Evolutionary conservation across 53 echinoderm and acorn worm genomes (phyloP).

Genomic region (Paelopatides confundens): DNA sequence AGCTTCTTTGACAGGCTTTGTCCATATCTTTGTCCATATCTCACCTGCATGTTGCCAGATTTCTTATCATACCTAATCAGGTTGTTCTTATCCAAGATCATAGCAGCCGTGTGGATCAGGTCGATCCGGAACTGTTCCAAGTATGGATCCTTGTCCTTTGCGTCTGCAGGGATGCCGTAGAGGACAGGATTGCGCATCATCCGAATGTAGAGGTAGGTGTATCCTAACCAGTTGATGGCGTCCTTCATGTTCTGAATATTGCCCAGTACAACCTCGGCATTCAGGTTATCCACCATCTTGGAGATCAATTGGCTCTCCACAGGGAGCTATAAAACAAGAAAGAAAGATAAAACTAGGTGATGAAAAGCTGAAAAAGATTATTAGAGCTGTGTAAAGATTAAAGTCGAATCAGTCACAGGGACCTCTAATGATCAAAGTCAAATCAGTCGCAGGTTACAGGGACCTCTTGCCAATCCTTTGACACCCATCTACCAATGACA

Average conservation of each 20-base stretch:
- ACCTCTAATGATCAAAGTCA: too few species aligned
- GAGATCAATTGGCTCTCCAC: constrained; percentile 94
- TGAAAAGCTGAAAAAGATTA: not conserved
- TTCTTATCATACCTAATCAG: constrained; percentile 94
- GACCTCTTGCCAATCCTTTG: too few species aligned
- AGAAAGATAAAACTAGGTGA: not conserved
- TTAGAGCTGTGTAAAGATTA: not conserved
- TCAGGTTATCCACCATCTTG: constrained; percentile 91
- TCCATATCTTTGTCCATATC: too few species aligned
- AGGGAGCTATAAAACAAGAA: constrained; percentile 67
- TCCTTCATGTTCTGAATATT: constrained; percentile 95
- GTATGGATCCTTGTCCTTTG: constrained; percentile 90
- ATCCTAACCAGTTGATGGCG: constrained; percentile 95
- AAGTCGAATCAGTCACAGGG: too few species aligned
- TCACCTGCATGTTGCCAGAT: constrained; percentile 96
- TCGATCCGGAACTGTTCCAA: constrained; percentile 91
- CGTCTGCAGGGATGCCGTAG: constrained; percentile 88
- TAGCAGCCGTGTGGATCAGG: constrained; percentile 87
- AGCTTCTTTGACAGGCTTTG: too few species aligned
- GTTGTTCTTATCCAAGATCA: constrained; percentile 90
- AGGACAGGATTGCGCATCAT: constrained; percentile 94
- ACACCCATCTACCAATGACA: too few species aligned
- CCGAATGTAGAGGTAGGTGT: constrained; percentile 98
- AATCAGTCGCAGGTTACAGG: too few species aligned
- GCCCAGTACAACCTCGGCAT: constrained; percentile 94